Evolutionary conservation across 2,888 invertebrate genomes (phyloP), one percentile per base, ranked within the genome.

Genomic region (Nymphalis urticae): DNA sequence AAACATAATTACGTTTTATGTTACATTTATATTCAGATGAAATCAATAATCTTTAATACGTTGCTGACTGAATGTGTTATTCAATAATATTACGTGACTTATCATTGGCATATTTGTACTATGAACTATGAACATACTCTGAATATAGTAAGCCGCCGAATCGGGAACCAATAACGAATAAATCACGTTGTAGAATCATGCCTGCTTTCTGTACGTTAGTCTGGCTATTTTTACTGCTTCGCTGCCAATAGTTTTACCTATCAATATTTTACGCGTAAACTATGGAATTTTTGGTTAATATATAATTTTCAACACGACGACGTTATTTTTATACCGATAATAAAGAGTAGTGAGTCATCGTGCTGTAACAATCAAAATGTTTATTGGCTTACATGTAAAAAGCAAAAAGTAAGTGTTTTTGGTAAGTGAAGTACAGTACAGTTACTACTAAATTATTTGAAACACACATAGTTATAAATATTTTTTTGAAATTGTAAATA

Each of bases 151-250:
- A 89, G 85, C 85, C 82, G 78, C 81, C 79, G 80, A 84, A 85
- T 84, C 83, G 85, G 83, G 82, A 82, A 82, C 85, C 84, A 83
- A 85, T 89, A 87, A 82, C 83, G 82, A 79, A 90, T 92, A 89
- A 90, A 92, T 91, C 90, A 90, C 85, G 80, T 76, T 80, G 84
- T 82, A 82, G 85, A 84, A 82, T 85, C 78, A 87, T 85, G 88
- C 86, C 91, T 92, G 92, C 84, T 91, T 91, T 90, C 85, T 92
- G 91, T 92, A 88, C 80, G 85, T 89, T 85, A 83, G 80, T 85
- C 82, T 79, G 82, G 84, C 89, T 91, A 90, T 92, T 92, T 91
- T 87, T 79, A 85, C 80, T 80, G 81, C 80, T 21, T 53, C n/a
- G 54, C 77, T 76, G 75, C 78, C 80, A 80, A 82, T 81, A 79